Conservation (phyloP, 2,888 invertebrate genomes). For the Lymantria monacha region DNA sequence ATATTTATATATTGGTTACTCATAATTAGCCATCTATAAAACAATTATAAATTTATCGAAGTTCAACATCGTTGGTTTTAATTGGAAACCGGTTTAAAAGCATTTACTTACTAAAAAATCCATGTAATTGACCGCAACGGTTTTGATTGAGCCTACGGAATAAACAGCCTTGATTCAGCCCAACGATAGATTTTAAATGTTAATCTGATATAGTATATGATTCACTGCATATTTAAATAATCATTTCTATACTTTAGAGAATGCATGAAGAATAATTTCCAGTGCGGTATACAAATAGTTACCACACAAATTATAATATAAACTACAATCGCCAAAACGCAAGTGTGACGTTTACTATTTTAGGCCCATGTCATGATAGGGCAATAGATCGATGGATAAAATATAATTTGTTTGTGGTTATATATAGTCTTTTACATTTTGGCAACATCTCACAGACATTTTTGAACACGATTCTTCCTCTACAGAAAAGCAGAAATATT, state of each 20-base stretch:
- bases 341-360: no score
- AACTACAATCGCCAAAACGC: no score
- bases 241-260: neutral
- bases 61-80: slow-evolving; percentile 22
- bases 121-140: slow-evolving; percentile 32
- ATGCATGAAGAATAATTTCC: no score
- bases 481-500: no score
- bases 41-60: slow-evolving; percentile 31
- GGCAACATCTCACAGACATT: no score
- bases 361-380: no score
- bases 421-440: no score
- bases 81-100: slow-evolving; percentile 35
- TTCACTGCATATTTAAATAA: slow-evolving; percentile 10
- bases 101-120: slow-evolving; percentile 34
- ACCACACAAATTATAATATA: no score
- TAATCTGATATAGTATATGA: slow-evolving; percentile 35
- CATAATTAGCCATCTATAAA: slow-evolving; percentile 32
- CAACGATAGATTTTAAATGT: slow-evolving; percentile 31
- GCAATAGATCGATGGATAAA: no score
- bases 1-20: slow-evolving; percentile 31
- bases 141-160: slow-evolving; percentile 37
- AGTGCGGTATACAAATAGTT: no score
- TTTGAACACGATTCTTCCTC: no score
- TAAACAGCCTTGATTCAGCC: slow-evolving; percentile 28
- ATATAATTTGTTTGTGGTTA: no score